phyloP scores from a whole-genome alignment of 2,113 vertebrate genomes.

The Vulpes lagopus region DNA sequence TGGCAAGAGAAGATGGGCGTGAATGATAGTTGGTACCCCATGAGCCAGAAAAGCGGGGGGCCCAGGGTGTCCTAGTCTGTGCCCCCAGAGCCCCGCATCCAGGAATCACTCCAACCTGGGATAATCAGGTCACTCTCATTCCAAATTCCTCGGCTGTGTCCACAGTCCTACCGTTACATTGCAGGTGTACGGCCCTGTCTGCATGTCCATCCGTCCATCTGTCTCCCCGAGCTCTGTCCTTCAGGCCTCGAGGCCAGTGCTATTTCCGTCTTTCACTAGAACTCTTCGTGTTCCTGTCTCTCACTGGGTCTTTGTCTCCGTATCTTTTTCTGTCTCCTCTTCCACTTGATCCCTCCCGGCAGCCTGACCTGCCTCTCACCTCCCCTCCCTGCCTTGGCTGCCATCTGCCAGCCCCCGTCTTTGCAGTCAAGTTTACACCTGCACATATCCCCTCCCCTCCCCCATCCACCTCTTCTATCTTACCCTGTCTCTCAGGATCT shows the following conservation, averaged over 20 bases:
- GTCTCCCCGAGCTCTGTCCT: background rate
- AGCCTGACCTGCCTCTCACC: background rate
- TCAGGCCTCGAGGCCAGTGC: background rate
- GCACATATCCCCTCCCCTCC: background rate
- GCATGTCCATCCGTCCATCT: no score
- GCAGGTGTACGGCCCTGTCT: background rate
- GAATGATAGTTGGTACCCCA: rapidly evolving
- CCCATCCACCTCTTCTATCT: background rate
- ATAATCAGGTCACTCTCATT: rapidly evolving
- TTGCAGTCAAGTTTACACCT: rapidly evolving
- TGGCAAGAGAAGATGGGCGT: rapidly evolving
- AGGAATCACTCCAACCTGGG: background rate
- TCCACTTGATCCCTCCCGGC: background rate
- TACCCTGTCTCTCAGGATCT: background rate
- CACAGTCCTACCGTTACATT: background rate
- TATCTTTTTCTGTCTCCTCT: background rate
- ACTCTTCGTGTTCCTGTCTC: background rate
- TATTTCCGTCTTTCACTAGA: rapidly evolving
- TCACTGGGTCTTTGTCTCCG: background rate
- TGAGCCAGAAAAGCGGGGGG: rapidly evolving
- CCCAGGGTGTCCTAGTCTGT: no score
- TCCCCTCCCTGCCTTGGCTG: background rate
- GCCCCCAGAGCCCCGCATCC: background rate
- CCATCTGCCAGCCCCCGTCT: background rate
- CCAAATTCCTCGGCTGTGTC: background rate